phyloP scores from a whole-genome alignment of 2,888 invertebrate species.

The Caenorhabditis becei region DNA sequence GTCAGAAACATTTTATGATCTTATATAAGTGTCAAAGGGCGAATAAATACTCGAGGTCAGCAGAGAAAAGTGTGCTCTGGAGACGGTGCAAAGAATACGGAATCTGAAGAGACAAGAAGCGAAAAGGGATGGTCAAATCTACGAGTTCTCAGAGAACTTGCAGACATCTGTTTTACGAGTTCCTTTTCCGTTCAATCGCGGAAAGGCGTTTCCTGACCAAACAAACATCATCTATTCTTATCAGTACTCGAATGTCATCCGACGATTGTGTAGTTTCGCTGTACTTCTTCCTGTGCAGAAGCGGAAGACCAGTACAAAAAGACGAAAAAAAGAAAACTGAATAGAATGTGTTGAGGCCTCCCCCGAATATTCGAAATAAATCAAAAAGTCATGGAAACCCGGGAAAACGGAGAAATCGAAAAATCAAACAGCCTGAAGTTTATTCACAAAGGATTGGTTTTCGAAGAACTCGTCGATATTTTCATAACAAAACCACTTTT shows the following conservation, averaged over 20 bases:
- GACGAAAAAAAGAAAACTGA: background rate
- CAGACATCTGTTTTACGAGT: background rate
- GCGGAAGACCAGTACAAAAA: background rate
- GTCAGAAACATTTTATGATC: too few species aligned
- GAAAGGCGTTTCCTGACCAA: background rate
- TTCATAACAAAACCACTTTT: background rate
- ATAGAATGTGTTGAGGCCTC: too few species aligned
- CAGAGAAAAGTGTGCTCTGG: too few species aligned
- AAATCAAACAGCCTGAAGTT: background rate
- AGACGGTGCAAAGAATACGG: too few species aligned
- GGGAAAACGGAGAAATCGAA: background rate
- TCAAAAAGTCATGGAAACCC: slow-evolving; percentile 28
- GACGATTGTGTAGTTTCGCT: background rate
- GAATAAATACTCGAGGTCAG: too few species aligned
- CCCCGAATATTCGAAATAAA: too few species aligned
- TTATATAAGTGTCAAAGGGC: too few species aligned
- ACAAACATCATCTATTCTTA: background rate
- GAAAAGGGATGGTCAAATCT: too few species aligned
- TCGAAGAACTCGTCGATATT: background rate
- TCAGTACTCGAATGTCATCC: background rate
- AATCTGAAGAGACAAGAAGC: background rate
- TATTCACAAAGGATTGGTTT: too few species aligned
- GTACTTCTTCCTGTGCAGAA: background rate
- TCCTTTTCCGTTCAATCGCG: background rate
- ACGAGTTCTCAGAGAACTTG: too few species aligned